Conservation (phyloP, 2,113 vertebrate species). For the Ptyas mucosa region DNA sequence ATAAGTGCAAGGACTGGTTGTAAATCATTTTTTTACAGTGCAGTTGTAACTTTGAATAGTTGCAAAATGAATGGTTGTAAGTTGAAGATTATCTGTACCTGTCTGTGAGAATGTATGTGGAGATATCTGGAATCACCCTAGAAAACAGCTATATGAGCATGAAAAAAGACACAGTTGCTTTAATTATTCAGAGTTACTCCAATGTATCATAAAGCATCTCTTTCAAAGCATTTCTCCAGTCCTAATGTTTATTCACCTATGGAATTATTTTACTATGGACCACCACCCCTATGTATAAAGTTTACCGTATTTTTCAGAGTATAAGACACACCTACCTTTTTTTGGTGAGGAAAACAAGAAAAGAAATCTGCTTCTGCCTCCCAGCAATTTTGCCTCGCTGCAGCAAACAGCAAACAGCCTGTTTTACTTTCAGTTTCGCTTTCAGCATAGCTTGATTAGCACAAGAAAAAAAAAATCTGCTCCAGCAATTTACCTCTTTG, state of each 20-base stretch:
- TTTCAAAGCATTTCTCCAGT: not conserved
- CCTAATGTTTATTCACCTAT: not conserved
- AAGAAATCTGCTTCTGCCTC: no score
- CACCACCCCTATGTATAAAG: not conserved
- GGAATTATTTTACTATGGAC: not conserved
- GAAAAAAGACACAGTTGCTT: not conserved
- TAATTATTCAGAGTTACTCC: not conserved
- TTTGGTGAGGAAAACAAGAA: no score
- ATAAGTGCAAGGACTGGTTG: not conserved
- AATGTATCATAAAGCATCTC: not conserved
- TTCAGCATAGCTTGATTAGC: no score
- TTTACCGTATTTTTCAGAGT: not conserved
- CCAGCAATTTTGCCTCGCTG: no score
- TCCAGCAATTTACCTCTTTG: no score
- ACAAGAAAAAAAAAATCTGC: no score
- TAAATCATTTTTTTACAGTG: not conserved
- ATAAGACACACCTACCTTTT: no score
- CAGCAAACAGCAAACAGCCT: no score
- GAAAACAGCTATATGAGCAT: not conserved
- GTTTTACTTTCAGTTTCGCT: no score
- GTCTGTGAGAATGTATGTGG: not conserved
- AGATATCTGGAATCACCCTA: not conserved
- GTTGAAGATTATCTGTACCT: not conserved
- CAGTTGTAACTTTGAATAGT: not conserved
- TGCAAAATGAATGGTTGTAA: not conserved